These are phyloP conservation scores for Drosophila quadrilineata DNA, from an alignment of 1,140 invertebrate genomes.

Conservation along the genomic window DNA sequence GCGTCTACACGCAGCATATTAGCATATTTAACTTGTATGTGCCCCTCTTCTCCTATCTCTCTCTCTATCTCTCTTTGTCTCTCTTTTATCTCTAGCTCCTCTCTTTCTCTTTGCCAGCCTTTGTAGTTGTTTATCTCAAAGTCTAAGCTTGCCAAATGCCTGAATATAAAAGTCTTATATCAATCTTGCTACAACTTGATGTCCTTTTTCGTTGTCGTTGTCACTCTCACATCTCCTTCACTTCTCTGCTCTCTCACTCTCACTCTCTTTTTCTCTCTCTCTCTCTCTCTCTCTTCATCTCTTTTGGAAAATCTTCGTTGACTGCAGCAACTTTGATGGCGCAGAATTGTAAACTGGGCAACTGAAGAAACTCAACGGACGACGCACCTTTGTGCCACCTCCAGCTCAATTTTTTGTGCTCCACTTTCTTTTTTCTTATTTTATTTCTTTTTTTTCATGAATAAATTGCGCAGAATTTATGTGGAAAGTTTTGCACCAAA, in stretches of 20 bases:
- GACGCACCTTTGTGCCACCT: conserved; percentile 55
- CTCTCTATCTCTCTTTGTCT: too few species aligned
- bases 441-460: conserved; percentile 57
- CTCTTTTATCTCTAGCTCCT: too few species aligned
- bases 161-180: conserved; percentile 78
- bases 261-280: not conserved
- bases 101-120: too few species aligned
- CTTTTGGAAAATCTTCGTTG: conserved; percentile 7
- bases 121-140: conserved; percentile 53
- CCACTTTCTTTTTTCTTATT: not conserved
- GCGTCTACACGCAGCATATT: conserved; percentile 49
- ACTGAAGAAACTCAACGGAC: conserved; percentile 26
- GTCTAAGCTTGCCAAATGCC: conserved; percentile 69
- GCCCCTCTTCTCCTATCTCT: too few species aligned
- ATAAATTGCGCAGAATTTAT: conserved; percentile 79
- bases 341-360: not conserved
- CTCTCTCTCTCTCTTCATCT: not conserved
- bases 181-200: conserved; percentile 67
- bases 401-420: conserved; percentile 25
- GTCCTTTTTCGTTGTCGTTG: conserved; percentile 44
- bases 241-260: not conserved
- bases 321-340: conserved; percentile 9
- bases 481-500: conserved; percentile 62
- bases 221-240: conserved; percentile 24
- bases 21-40: conserved; percentile 73